phyloP scores from a whole-genome alignment of 2,888 invertebrate genomes.

The Tachina fera region DNA sequence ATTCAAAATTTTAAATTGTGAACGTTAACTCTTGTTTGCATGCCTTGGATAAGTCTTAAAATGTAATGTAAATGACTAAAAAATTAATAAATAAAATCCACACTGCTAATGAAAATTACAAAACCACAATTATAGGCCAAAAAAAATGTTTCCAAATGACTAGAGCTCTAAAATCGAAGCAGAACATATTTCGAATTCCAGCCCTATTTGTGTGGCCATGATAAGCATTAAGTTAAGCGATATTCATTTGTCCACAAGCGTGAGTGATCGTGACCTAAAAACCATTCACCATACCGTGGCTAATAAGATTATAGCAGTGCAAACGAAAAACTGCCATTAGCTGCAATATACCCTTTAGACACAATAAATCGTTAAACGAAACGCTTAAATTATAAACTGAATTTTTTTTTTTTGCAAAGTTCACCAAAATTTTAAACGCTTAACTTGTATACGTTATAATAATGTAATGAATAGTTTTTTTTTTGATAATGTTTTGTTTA shows the following conservation, averaged over 20 bases:
- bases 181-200: no score
- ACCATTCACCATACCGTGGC: not conserved
- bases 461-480: not conserved
- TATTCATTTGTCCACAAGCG: not conserved
- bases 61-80: no score
- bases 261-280: not conserved
- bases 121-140: no score
- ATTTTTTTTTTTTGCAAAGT: conserved; percentile 38
- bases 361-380: conserved; percentile 38
- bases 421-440: conserved; percentile 17
- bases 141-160: no score
- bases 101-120: no score
- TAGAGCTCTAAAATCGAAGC: no score
- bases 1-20: no score
- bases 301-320: not conserved
- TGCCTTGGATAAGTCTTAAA: no score
- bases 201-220: no score
- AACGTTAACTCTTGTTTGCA: no score
- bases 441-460: not conserved
- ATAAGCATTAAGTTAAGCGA: no score
- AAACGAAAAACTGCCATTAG: not conserved
- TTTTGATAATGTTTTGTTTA: conserved; percentile 1
- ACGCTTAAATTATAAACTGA: not conserved
- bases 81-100: no score
- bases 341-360: conserved; percentile 16